phyloP scores from a whole-genome alignment of 2,113 vertebrate genomes.

The Vireo altiloquus region DNA sequence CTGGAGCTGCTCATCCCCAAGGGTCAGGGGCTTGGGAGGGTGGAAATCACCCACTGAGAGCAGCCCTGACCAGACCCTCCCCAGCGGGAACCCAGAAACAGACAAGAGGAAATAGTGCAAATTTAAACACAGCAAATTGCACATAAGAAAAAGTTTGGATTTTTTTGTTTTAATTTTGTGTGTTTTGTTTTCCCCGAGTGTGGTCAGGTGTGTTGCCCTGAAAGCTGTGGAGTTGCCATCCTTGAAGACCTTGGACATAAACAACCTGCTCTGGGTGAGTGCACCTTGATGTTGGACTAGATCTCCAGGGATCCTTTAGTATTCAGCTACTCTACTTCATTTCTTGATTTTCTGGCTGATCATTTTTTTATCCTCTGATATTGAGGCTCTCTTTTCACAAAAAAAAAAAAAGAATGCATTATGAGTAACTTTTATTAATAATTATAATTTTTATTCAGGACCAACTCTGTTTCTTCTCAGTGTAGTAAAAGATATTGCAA shows the following conservation, averaged over 20 bases:
- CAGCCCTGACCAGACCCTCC: neutral
- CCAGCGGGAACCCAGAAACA: neutral
- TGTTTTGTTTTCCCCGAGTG: neutral
- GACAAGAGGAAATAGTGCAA: too few species aligned
- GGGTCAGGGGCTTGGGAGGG: too few species aligned
- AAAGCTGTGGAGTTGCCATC: neutral
- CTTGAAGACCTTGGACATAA: neutral
- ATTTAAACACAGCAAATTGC: neutral
- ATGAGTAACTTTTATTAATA: neutral
- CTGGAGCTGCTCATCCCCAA: neutral
- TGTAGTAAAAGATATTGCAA: neutral
- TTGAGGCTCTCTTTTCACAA: neutral
- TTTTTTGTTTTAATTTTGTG: neutral
- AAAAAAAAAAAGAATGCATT: neutral
- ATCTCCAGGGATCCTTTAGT: neutral
- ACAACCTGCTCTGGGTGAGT: too few species aligned
- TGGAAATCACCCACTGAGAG: neutral
- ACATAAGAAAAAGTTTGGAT: accelerated
- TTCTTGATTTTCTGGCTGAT: neutral
- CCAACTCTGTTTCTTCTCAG: neutral
- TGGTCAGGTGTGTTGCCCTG: neutral
- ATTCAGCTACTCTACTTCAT: neutral
- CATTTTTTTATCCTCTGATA: neutral
- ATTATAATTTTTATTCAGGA: neutral
- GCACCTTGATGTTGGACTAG: neutral